phyloP scores from a whole-genome alignment of 1,140 invertebrate genomes.

The Sminthurinus signatus region DNA sequence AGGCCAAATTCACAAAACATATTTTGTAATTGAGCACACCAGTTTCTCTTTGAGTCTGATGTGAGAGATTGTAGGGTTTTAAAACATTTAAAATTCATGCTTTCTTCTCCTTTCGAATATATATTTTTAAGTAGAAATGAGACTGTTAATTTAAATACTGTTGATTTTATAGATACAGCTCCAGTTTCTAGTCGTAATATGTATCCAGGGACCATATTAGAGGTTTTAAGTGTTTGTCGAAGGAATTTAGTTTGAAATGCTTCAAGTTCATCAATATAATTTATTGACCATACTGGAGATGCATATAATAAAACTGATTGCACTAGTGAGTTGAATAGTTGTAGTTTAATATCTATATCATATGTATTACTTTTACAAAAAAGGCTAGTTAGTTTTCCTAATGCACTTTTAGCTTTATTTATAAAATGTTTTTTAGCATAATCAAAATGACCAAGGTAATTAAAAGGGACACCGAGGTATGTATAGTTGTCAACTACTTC shows the following conservation, averaged over 20 bases:
- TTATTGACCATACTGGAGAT: background rate
- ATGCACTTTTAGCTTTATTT: background rate
- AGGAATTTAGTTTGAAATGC: constrained; percentile 6
- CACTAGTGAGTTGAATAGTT: background rate
- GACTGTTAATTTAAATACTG: too few species aligned
- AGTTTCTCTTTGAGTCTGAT: too few species aligned
- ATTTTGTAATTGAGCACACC: too few species aligned
- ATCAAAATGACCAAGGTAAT: background rate
- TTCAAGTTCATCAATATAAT: background rate
- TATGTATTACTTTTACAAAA: background rate
- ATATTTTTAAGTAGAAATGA: too few species aligned
- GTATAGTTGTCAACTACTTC: background rate
- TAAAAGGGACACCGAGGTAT: constrained; percentile 3
- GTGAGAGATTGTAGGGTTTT: too few species aligned
- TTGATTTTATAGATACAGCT: too few species aligned
- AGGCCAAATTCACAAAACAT: too few species aligned
- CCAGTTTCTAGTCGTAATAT: constrained; percentile 4
- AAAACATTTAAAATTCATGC: too few species aligned
- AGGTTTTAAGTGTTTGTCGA: background rate
- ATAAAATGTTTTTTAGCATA: background rate
- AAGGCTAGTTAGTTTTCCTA: background rate
- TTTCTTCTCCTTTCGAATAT: too few species aligned
- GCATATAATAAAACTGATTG: background rate
- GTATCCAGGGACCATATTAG: background rate
- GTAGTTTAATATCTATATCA: background rate